Evolutionary conservation across 2,113 vertebrate species (phyloP), one percentile per base, ranked within the genome.

Genomic region (Elanoides forficatus): DNA sequence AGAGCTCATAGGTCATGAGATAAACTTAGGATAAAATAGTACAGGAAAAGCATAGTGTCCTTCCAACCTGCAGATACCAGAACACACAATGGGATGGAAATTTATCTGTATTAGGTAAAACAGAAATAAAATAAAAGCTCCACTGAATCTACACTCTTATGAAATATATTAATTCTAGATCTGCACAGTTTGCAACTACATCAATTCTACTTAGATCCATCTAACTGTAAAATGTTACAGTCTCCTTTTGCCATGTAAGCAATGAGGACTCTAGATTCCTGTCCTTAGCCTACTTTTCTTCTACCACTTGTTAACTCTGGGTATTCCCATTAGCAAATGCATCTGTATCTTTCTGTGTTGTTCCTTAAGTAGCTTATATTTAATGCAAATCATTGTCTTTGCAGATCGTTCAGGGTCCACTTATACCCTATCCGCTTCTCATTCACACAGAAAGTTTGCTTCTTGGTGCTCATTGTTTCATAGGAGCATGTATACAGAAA

Each of bases 1-100:
- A 89, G 63, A 90, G 65, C 52, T 91, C 83, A 91, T 3, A 95
- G 96, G 95, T 97, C 95, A 78, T 60, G 76, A 94, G 97, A 97
- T 93, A 96, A 95, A 87, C 23, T 73, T 81, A 48, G 34, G 48
- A 81, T 56, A 87, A 86, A 68, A 88, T 17, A 63, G 52, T 48
- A 56, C 15, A n/a, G 58, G 20, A 50, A 85, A 91, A 70, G 16
- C 9, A 23, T 30, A 43, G 25, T 53, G 73, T 72, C 23, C 52
- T 91, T 88, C 60, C 55, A 88, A 55, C 38, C 36, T 73, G 45
- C 58, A 88, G n/a, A 71, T 60, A 22, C 10, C 65, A 81, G 40
- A 53, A 59, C 10, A 30, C 47, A 43, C 11, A 74, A 20, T 38
- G 27, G 60, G 43, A 83, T 75, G 36, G 13, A 74, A 71, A 60